Percentiles rank a stretch among this genome's conserved stretches.
phyloP scores from a whole-genome alignment of 2,113 vertebrate genomes.

The Salvelinus sp. region DNA sequence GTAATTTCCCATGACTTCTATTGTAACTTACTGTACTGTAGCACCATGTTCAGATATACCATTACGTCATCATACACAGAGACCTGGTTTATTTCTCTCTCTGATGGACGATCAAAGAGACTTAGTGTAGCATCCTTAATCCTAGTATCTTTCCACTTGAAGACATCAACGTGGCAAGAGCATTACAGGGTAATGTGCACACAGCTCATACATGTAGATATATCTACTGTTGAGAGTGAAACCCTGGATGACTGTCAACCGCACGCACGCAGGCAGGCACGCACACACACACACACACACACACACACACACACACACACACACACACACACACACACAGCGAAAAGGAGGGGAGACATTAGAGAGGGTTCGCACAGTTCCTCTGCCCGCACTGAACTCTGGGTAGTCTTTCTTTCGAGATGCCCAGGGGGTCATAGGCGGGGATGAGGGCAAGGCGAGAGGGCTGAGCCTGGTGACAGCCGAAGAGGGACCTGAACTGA shows the following conservation, averaged over 20 bases:
- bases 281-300: background rate
- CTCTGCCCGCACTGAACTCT: background rate
- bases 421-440: no score
- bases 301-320: background rate
- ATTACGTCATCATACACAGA: background rate
- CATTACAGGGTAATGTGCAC: no score
- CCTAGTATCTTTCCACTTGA: no score
- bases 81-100: no score
- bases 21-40: no score
- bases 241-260: background rate
- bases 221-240: background rate
- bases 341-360: background rate
- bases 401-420: background rate
- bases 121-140: no score
- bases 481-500: background rate
- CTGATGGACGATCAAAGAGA: background rate
- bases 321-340: slow-evolving; percentile 3
- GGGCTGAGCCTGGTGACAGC: background rate
- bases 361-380: background rate
- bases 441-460: background rate
- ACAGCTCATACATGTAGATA: no score
- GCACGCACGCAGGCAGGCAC: background rate
- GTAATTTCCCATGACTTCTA: no score
- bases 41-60: no score
- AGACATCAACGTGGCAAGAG: no score